Evolutionary conservation across 2,888 invertebrate species (phyloP), one percentile per base, ranked within the genome.

Genomic region (Synergus laeviventris): DNA sequence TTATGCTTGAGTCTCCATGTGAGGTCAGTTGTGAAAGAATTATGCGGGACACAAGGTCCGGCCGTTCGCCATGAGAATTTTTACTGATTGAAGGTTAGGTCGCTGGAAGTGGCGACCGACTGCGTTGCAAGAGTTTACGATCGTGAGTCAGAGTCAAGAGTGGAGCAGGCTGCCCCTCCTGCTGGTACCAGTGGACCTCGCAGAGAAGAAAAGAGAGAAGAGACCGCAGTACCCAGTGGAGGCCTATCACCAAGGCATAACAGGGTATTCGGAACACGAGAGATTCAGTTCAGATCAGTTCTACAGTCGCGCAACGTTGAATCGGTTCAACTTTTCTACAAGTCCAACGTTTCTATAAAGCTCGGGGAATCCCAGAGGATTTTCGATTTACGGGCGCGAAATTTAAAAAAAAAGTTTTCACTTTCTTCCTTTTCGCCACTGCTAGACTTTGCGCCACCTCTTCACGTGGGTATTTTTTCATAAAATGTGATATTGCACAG

Each of bases 31-130:
- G 83, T 82, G 86, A 86, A 85, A 86, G 86, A 87, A 86, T 86
- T 82, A 85, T 86, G 83, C 85, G 82, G 86, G 82, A 81, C 84
- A 84, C 86, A 86, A 86, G 87, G 86, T 86, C 86, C 82, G 84
- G 84, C 86, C 87, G 82, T 83, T 87, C 87, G 86, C 87, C 81
- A 81, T 79, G 82, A 83, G 79, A 79, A 87, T 87, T 87, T 87
- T 87, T 87, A 84, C 82, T 83, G 75, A 84, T 84, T 83, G 86
- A 86, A 87, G 87, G 87, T 85, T 86, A 84, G 79, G 81, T 84
- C 77, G 80, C 74, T 76, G 16, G 49, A 7, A 49, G 39, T 62
- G 45, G 62, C 39, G 49, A 49, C n/a, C 38, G 42, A 60, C 18
- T 39, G 45, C 66, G 75, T 45, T 62, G 75, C 62, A 62, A 76